Evolutionary conservation across 2,113 vertebrate species (phyloP), one percentile per base, ranked within the genome.

Genomic region (Fulmarus glacialis): DNA sequence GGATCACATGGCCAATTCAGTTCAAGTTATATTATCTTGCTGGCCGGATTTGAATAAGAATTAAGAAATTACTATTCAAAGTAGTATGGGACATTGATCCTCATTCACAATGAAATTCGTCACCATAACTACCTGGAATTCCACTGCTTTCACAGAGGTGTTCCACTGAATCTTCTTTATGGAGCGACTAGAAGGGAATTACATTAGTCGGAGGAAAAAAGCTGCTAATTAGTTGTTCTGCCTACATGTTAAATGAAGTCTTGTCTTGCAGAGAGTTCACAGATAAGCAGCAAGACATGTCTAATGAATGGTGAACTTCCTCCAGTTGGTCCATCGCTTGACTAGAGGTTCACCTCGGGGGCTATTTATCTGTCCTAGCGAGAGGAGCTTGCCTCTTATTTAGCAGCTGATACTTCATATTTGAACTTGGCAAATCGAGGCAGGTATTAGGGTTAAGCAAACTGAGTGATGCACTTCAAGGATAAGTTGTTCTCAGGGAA

Each of bases 31-130:
- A 98, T 98, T 98, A 97, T 98, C 98, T 97, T 77, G 97, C 97
- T 89, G 98, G 97, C 97, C 71, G 6, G 96, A 98, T 98, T 97
- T 97, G 98, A 98, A 98, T 98, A 98, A 98, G 98, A 98, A 98
- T 98, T 97, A 98, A 98, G 98, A 97, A 98, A 98, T 98, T 98
- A 98, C 98, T 98, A 98, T 98, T 98, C 94, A 87, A 85, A 97
- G 98, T 97, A 84, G 96, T 98, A 90, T 90, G 89, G 94, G 95
- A 97, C 97, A 97, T 98, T 96, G 98, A 97, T 98, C 96, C 98
- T 98, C 97, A 98, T 98, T 98, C 97, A 97, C 97, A 94, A 97
- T 81, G 97, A 97, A 97, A 98, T 98, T 96, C 78, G 97, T 98
- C 98, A 98, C 80, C 81, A 91, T 98, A 97, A 98, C 97, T 97